Evolutionary conservation across 2,888 invertebrate genomes (phyloP), one percentile per base, ranked within the genome.

Genomic region (Drosophila emarginata): DNA sequence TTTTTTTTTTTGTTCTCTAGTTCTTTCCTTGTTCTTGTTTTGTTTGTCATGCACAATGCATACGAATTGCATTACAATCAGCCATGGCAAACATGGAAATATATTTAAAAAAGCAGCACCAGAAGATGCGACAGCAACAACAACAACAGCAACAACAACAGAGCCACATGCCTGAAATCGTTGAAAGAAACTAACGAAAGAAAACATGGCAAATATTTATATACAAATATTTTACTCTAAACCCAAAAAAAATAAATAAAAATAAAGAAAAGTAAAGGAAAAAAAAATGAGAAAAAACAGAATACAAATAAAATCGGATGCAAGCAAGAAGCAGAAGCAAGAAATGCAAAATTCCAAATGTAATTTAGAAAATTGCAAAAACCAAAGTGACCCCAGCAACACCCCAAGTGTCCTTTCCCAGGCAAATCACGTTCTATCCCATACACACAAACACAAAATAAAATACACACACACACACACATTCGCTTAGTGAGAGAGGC

Each of bases 1-100:
- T 52, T 61, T 37, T 53, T 21, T 57, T 14, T 11, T 28, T 2
- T 14, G 3, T 14, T n/a, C 39, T 54, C 45, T 18, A 32, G 32
- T 32, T 32, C 32, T 32, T 12, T n/a, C 14, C 36, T 26, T 14
- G 15, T 37, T 58, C 37, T 36, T 39, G 50, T 67, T 79, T 69
- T 87, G 77, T 80, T 80, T 76, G 65, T 87, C 86, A 83, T 87
- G 86, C 82, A 86, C 86, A 84, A 84, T 88, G 88, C 86, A 88
- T 84, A 86, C 83, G 80, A 84, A 88, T 84, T 84, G 86, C 88
- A 84, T 86, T 88, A 86, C 78, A 84, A 88, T 88, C 88, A 82
- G 86, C 73, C 69, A 72, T 61, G 72, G 70, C 82, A 77, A 80
- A 84, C 79, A 81, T 72, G 77, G 67, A 77, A 74, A 76, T 80